Evolutionary conservation across 1,140 invertebrate genomes (phyloP).

Genomic region (Anastrepha ludens): DNA sequence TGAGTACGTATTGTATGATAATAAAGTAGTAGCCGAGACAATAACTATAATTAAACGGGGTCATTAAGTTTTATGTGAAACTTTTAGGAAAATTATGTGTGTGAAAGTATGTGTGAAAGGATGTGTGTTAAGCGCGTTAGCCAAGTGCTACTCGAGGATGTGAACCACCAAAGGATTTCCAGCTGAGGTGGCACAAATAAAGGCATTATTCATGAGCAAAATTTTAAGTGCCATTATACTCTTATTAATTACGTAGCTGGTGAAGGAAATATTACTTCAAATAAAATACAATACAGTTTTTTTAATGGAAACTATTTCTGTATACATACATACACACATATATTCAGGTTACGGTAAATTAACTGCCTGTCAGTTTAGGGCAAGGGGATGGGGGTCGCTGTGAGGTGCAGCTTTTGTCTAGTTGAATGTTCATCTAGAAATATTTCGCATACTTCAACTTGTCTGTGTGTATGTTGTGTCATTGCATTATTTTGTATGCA

Average conservation of each 20-base stretch:
- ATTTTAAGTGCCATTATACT: background rate
- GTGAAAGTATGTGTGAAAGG: background rate
- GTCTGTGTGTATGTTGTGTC: background rate
- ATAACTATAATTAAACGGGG: slow-evolving; percentile 8
- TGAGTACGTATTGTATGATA: background rate
- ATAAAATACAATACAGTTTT: background rate
- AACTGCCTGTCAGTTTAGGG: background rate
- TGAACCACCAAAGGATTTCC: background rate
- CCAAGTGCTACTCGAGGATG: background rate
- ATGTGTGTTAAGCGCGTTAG: background rate
- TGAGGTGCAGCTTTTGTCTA: too few species aligned
- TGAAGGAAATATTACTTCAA: background rate
- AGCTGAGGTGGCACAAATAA: background rate
- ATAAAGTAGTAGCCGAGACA: slow-evolving; percentile 31
- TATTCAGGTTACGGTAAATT: background rate
- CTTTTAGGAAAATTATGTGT: background rate
- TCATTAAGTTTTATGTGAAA: slow-evolving; percentile 37
- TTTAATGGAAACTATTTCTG: too few species aligned
- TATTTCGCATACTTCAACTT: background rate
- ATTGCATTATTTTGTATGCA: too few species aligned
- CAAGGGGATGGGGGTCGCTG: background rate
- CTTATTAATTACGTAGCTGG: background rate
- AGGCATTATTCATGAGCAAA: background rate
- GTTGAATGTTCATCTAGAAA: too few species aligned
- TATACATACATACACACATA: too few species aligned